Base-by-base conservation (phyloP, 2,797 vertebrate species). In the Phataginus tricuspis region DNA sequence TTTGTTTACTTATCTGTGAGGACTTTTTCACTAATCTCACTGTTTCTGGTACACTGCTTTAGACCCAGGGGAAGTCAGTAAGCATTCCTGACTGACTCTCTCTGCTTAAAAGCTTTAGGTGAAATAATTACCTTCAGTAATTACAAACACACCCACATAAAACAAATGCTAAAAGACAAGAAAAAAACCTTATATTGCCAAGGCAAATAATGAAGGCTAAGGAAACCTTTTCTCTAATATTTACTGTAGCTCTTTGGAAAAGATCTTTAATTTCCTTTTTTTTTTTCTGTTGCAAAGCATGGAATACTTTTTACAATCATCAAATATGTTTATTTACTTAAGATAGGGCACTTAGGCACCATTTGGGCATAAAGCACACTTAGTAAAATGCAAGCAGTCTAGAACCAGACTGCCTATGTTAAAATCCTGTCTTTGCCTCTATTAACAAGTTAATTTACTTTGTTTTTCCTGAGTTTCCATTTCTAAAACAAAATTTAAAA, bases 101-200 rank as follows among this genome's bases (percentile, higher is more conserved):
- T 90, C 72, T 82, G 82, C 94, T 94, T 75, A 95, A 92, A 39
- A 94, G 92, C 78, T 95, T 96, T 95, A 92, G 92, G 96, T 90
- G 77, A 95, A 95, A 96, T 95, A 96, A 97, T 98, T 97, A 96
- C 57, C 77, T 91, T 95, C 59, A 64, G 88, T 96, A 97, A 98
- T 97, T 96, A 86, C 80, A 90, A 96, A 95, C 59, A 94, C 72
- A 95, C 72, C 63, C 85, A 92, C 90, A 78, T 69, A 95, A 94
- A 90, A 37, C 64, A 94, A 95, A 97, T 66, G 34, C 72, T 86
- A n/a, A 88, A 59, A 94, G 51, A 49, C 37, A 85, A 64, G n/a
- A 21, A 27, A 19, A 12, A 27, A 19, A n/a, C 2, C 63, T 72
- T 75, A 51, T 45, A 71, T 7, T 45, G 14, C 68, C 57, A 91